These are phyloP conservation scores for Agonopterix subpropinquella DNA, from an alignment of 2,888 invertebrate genomes.

Conservation along the genomic window DNA sequence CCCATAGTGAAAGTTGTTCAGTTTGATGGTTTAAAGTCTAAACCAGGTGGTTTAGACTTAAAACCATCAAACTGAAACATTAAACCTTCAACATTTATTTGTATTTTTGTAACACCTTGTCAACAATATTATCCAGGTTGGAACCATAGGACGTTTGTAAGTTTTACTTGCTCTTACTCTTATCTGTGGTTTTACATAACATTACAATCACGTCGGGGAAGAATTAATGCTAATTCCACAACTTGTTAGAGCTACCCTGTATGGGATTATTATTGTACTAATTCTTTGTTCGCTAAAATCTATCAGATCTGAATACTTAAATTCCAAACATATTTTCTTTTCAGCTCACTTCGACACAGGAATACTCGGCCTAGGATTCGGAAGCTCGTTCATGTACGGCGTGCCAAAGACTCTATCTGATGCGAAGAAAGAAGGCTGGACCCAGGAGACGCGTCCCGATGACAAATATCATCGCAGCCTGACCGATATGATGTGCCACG, in stretches of 20 bases:
- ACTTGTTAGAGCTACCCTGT: background rate
- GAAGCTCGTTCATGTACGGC: background rate
- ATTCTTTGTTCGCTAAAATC: background rate
- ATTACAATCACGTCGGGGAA: background rate
- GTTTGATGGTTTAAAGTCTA: no score
- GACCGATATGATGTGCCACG: slow-evolving; percentile 44
- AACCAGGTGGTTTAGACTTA: no score
- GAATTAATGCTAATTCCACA: background rate
- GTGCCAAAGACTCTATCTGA: background rate
- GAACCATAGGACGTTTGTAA: no score
- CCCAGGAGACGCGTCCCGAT: background rate
- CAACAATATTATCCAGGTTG: no score
- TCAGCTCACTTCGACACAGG: background rate
- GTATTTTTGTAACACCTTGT: no score
- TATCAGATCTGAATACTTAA: background rate
- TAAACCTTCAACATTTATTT: no score
- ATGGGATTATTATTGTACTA: background rate
- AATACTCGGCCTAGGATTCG: background rate
- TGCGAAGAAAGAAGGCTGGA: background rate
- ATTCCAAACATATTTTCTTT: background rate
- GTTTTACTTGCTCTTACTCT: no score
- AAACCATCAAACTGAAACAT: no score
- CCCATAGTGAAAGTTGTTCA: no score
- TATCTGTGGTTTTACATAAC: no score
- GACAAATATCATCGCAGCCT: background rate